Percentiles rank a stretch among this genome's conserved stretches.
Evolutionary conservation across 2,888 invertebrate species (phyloP).

Genomic region (Reticulitermes lucifugus): DNA sequence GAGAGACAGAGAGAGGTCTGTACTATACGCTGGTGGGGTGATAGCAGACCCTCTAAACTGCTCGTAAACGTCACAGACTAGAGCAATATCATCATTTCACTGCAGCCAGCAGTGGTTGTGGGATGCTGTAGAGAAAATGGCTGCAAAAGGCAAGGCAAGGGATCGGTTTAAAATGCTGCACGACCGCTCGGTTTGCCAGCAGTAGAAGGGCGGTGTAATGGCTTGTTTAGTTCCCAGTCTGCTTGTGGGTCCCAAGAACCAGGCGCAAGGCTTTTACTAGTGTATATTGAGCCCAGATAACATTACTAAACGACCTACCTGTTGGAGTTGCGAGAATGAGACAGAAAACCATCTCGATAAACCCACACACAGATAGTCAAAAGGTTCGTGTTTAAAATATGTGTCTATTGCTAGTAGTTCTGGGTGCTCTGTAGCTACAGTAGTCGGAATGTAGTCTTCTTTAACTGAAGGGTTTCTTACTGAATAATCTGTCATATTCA

Average conservation of each 20-base stretch:
- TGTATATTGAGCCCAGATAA: slow-evolving; percentile 28
- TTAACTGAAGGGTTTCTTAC: too few species aligned
- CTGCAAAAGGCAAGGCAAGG: slow-evolving; percentile 16
- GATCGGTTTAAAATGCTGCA: slow-evolving; percentile 30
- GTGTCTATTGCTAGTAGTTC: neutral
- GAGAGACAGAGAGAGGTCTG: neutral
- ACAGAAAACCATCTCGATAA: slow-evolving; percentile 10
- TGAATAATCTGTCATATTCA: too few species aligned
- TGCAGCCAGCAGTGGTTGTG: neutral
- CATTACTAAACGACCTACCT: slow-evolving; percentile 33
- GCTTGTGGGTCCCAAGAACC: neutral
- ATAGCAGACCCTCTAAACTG: slow-evolving; percentile 42
- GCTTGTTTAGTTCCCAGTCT: slow-evolving; percentile 26
- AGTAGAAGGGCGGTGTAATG: slow-evolving; percentile 28
- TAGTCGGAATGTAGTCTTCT: too few species aligned
- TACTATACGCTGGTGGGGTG: neutral
- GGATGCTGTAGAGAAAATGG: slow-evolving; percentile 1
- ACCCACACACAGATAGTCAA: neutral
- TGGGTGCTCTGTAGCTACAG: neutral
- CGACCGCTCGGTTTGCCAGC: slow-evolving; percentile 3
- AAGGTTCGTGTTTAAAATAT: neutral
- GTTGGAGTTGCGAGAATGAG: slow-evolving; percentile 9
- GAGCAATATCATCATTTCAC: slow-evolving; percentile 50
- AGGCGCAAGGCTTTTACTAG: slow-evolving; percentile 7
- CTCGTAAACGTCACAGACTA: slow-evolving; percentile 47